These are phyloP conservation scores for Gibbula magus DNA, from an alignment of 2,888 invertebrate species.

Conservation along the genomic window DNA sequence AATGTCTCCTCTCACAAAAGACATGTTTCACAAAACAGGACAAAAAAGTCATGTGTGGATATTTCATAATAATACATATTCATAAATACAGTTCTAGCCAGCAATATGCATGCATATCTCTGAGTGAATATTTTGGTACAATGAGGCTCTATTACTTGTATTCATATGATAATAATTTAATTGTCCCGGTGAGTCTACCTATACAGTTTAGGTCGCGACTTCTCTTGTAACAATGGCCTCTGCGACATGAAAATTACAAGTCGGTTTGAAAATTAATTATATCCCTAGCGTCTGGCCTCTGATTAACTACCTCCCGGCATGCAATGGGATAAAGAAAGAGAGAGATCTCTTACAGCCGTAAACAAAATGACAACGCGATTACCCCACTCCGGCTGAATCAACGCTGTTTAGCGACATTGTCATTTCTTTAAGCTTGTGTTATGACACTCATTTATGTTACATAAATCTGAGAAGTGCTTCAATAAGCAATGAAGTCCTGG, in stretches of 20 bases:
- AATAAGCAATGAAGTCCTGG: not conserved
- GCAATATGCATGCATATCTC: not conserved
- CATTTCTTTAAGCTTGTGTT: not conserved
- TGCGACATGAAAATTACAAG: conserved; percentile 20
- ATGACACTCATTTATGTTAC: conserved; percentile 23
- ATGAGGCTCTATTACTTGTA: not conserved
- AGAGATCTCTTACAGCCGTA: not conserved
- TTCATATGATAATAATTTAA: conserved; percentile 17
- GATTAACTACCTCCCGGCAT: conserved; percentile 11
- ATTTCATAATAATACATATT: conserved; percentile 15
- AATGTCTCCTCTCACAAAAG: not conserved
- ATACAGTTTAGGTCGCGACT: not conserved
- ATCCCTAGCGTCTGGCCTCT: not conserved
- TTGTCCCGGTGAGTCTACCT: not conserved
- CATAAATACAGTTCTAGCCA: not conserved
- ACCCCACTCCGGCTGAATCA: not conserved
- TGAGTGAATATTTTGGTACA: not conserved
- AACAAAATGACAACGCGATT: not conserved
- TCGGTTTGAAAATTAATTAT: conserved; percentile 24
- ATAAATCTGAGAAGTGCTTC: conserved; percentile 12
- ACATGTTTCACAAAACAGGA: not conserved
- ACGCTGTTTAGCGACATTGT: not conserved
- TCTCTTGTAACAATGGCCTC: not conserved
- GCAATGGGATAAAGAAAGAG: not conserved
- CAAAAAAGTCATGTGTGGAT: not conserved